phyloP scores from a whole-genome alignment of 2,888 invertebrate genomes.

The Eilema depressum region DNA sequence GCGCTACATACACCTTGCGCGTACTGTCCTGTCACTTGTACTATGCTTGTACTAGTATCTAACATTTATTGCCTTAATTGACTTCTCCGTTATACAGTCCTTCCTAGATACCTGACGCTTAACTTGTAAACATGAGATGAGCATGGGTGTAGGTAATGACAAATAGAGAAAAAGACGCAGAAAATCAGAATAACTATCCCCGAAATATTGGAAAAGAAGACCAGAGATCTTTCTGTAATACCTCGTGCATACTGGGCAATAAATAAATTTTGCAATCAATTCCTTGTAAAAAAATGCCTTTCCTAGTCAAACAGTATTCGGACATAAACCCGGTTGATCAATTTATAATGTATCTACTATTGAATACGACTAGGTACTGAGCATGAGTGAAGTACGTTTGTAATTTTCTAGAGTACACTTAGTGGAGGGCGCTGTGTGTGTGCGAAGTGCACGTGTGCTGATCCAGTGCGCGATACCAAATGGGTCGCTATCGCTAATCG shows the following conservation, averaged over 20 bases:
- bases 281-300: no score
- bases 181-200: no score
- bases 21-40: neutral
- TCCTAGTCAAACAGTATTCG: no score
- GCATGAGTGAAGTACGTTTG: neutral
- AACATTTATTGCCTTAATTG: neutral
- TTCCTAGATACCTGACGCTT: neutral
- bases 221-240: no score
- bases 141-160: no score
- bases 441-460: constrained; percentile 37
- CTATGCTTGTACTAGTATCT: no score
- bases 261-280: no score
- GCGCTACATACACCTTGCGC: no score
- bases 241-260: no score
- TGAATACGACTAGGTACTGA: neutral
- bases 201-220: no score
- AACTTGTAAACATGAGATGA: neutral
- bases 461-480: constrained; percentile 36
- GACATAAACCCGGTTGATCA: no score
- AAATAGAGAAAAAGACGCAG: no score
- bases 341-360: neutral
- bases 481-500: constrained; percentile 17
- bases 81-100: neutral
- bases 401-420: neutral
- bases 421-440: neutral